These are phyloP conservation scores for Anabacerthia variegaticeps DNA, from an alignment of 2,797 vertebrate genomes.

Conservation along the genomic window DNA sequence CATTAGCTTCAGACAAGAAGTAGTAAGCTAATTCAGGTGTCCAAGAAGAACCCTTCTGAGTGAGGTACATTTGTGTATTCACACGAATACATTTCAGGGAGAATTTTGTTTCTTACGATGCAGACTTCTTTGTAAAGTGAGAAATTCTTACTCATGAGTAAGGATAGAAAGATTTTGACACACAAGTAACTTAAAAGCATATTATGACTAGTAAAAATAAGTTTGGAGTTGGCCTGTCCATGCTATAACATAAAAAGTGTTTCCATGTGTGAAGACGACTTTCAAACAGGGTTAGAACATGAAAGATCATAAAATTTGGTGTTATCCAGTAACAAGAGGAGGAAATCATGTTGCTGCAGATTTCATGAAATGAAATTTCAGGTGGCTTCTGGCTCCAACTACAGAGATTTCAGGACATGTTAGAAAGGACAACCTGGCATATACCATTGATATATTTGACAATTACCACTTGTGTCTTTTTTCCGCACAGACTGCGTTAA, in stretches of 20 bases:
- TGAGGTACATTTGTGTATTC: background rate
- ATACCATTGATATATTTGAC: background rate
- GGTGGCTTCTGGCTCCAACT: background rate
- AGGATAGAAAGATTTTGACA: background rate
- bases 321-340: background rate
- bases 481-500: background rate
- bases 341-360: background rate
- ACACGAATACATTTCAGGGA: background rate
- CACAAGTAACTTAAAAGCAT: background rate
- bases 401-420: background rate
- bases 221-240: background rate
- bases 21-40: background rate
- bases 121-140: background rate
- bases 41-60: background rate
- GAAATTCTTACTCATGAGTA: background rate
- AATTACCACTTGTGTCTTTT: background rate
- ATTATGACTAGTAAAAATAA: background rate
- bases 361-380: background rate
- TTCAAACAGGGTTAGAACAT: background rate
- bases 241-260: background rate
- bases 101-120: background rate
- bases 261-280: background rate
- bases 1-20: background rate
- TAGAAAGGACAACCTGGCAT: background rate
- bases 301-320: background rate